phyloP scores from a whole-genome alignment of 2,797 vertebrate species.

The Cossypha polioptera region DNA sequence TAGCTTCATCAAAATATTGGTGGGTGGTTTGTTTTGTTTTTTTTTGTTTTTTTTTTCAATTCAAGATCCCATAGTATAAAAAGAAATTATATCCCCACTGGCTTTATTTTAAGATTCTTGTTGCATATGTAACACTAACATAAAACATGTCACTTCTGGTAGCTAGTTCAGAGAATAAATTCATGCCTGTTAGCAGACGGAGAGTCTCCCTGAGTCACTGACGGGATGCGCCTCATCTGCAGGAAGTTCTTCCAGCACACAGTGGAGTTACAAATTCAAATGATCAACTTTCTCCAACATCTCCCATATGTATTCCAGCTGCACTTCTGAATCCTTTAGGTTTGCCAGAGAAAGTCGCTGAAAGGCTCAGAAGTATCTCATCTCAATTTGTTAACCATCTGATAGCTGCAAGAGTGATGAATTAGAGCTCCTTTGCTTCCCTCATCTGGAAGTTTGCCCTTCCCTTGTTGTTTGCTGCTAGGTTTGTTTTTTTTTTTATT shows the following conservation, averaged over 20 bases:
- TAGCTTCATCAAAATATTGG: background rate
- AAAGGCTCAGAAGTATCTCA: conserved; percentile 25
- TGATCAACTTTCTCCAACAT: conserved; percentile 41
- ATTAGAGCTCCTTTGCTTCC: conserved; percentile 4
- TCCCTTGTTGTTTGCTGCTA: background rate
- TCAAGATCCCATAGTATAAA: background rate
- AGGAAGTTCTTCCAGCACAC: conserved; percentile 49
- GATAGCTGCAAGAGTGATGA: conserved; percentile 26
- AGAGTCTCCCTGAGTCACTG: conserved; percentile 20
- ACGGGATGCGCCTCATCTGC: conserved; percentile 15
- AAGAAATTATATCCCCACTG: background rate
- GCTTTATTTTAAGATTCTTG: conserved; percentile 24
- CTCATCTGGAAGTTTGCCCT: conserved; percentile 16
- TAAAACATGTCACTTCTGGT: conserved; percentile 30
- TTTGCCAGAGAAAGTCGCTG: conserved; percentile 29
- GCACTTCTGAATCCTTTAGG: conserved; percentile 24
- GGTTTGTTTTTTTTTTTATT: background rate
- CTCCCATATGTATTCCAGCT: conserved; percentile 62
- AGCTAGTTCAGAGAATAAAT: conserved; percentile 35
- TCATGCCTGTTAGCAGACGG: conserved; percentile 1
- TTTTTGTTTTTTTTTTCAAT: fast-evolving
- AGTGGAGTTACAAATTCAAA: conserved; percentile 51
- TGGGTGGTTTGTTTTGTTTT: background rate
- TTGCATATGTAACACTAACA: background rate
- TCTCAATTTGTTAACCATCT: conserved; percentile 64